Conservation (phyloP, 2,888 invertebrate genomes). For the Ophion costatus region DNA sequence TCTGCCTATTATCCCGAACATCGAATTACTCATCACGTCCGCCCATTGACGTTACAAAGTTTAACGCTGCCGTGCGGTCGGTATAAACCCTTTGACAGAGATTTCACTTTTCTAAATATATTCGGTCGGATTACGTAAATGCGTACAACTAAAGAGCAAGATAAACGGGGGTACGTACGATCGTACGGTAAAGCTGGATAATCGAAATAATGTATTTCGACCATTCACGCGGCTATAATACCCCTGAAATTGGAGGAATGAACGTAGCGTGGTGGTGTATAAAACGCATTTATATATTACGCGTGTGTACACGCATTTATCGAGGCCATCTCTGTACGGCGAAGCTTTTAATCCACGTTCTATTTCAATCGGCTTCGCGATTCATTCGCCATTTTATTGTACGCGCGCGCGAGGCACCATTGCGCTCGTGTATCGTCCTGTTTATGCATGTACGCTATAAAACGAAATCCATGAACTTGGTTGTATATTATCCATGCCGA, state of each 20-base stretch:
- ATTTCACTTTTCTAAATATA: background rate
- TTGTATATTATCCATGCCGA: constrained; percentile 33
- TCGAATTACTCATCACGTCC: background rate
- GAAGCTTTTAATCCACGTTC: constrained; percentile 61
- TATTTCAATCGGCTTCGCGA: constrained; percentile 60
- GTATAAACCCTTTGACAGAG: background rate
- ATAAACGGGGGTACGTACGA: constrained; percentile 12
- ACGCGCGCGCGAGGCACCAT: background rate
- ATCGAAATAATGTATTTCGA: constrained; percentile 52
- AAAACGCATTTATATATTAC: constrained; percentile 15
- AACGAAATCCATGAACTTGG: background rate
- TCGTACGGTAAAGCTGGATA: constrained; percentile 23
- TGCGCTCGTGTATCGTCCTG: background rate
- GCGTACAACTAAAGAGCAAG: constrained; percentile 3
- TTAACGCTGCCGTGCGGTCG: too few species aligned
- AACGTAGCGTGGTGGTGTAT: constrained; percentile 18
- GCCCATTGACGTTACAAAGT: too few species aligned
- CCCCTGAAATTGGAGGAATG: constrained; percentile 20
- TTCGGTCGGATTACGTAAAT: background rate
- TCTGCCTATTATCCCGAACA: background rate
- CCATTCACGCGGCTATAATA: constrained; percentile 43
- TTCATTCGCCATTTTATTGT: constrained; percentile 51
- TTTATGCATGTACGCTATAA: constrained; percentile 11
- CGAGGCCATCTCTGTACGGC: constrained; percentile 13
- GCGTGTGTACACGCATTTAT: constrained; percentile 18